Conservation (phyloP, 2,888 invertebrate species). For the Melanophora roralis region DNA sequence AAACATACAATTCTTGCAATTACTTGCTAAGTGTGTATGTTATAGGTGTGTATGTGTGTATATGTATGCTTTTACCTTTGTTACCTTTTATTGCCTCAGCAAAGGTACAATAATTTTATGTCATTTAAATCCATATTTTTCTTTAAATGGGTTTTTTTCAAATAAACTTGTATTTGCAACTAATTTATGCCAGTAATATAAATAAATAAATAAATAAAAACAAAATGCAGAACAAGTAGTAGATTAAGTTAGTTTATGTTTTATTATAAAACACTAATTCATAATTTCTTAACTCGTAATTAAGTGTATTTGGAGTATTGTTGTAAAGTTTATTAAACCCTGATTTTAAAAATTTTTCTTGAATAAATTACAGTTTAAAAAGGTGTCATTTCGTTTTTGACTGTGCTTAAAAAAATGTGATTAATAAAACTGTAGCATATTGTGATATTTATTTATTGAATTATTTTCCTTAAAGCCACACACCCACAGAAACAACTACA, state of each 20-base stretch:
- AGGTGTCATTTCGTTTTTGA: not conserved
- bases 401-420: slow-evolving; percentile 46
- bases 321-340: not conserved
- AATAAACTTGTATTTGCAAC: not conserved
- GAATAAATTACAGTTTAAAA: not conserved
- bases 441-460: slow-evolving; percentile 54
- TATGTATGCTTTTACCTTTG: not conserved
- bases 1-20: not conserved
- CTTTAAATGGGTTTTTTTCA: not conserved
- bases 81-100: too few relatives aligned
- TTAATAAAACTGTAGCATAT: slow-evolving; percentile 50
- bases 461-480: slow-evolving; percentile 27
- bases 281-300: not conserved
- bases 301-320: not conserved
- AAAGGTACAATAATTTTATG: too few relatives aligned
- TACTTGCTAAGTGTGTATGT: not conserved
- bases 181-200: not conserved
- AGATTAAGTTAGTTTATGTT: not conserved
- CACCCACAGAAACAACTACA: too few relatives aligned
- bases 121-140: slow-evolving; percentile 7
- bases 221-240: slow-evolving; percentile 1
- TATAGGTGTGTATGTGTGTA: not conserved
- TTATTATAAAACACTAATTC: not conserved
- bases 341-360: not conserved
- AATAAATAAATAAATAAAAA: not conserved